phyloP scores from a whole-genome alignment of 2,888 invertebrate species.

The Leuctra nigra region DNA sequence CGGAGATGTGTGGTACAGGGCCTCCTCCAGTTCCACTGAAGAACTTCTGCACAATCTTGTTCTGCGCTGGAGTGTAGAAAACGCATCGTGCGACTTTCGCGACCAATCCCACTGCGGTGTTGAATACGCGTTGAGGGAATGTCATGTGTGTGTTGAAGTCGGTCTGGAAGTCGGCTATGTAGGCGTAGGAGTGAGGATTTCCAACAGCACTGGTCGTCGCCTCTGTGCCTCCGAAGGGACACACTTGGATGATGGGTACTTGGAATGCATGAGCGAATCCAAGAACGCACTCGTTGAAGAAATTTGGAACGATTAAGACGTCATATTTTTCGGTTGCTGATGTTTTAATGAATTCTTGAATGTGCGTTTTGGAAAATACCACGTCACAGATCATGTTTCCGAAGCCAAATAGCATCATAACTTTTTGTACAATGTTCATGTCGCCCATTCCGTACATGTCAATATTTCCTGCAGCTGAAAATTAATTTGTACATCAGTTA shows the following conservation, averaged over 20 bases:
- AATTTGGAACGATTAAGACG: conserved; percentile 18
- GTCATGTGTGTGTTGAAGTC: conserved; percentile 43
- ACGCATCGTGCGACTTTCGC: neutral
- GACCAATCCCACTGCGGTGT: conserved; percentile 36
- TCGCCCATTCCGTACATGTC: neutral
- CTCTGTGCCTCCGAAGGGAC: conserved; percentile 42
- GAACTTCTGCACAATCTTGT: conserved; percentile 12
- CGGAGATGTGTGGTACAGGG: conserved; percentile 24
- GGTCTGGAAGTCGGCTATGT: conserved; percentile 45
- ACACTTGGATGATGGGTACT: too few species aligned
- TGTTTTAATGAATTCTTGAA: conserved; percentile 20
- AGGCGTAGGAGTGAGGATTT: conserved; percentile 43
- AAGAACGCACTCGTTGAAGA: conserved; percentile 24
- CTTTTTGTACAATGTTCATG: neutral
- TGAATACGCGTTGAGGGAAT: conserved; percentile 42
- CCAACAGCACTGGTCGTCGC: conserved; percentile 45
- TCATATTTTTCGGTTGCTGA: conserved; percentile 23
- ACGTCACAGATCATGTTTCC: neutral
- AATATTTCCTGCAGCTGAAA: too few species aligned
- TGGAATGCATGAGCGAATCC: conserved; percentile 23
- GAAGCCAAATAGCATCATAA: conserved; percentile 11
- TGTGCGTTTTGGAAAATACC: neutral
- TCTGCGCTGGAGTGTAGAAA: conserved; percentile 17
- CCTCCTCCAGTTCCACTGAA: conserved; percentile 11
- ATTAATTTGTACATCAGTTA: too few species aligned